Evolutionary conservation across 2,113 vertebrate genomes (phyloP), one percentile per base, ranked within the genome.

Genomic region (Trogon melanurus): DNA sequence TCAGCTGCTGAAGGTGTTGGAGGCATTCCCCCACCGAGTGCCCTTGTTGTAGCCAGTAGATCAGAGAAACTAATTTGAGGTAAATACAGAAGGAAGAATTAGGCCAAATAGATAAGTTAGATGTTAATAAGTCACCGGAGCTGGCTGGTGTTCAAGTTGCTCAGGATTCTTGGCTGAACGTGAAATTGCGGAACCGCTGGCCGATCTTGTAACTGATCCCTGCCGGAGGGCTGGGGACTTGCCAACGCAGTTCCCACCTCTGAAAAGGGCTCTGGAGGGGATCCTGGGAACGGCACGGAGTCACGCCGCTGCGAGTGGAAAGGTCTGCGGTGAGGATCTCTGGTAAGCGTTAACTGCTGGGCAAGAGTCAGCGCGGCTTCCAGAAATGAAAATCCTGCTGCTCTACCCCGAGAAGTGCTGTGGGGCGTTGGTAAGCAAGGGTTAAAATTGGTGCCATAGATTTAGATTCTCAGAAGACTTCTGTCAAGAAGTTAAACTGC

Each of bases 241-340:
- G 88, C 79, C 79, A 91, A 0, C 58, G 79, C 84, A 70, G 83
- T 80, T 92, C 79, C 79, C 72, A 58, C 2, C 47, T 93, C 19
- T 78, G 38, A 88, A 92, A 94, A 92, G 36, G 82, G 13, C 47
- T 93, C 58, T 29, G 26, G 92, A 85, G 79, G 64, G 67, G n/a
- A 74, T 86, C 72, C 72, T 94, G 88, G 79, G 64, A 88, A 21
- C 30, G 83, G 25, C 26, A 34, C 27, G 13, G 36, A 17, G 12
- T 73, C 41, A 7, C 2, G 3, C 86, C 54, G 29, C 32, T 19
- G 53, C 82, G 66, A 74, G 36, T 44, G 61, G 69, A 38, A 81
- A 23, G 44, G 45, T 67, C 57, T 72, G 36, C 53, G 67, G 44
- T 36, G 30, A 58, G 18, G 54, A 23, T 82, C 50, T 79, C 29